Evolutionary conservation across 1,140 invertebrate species (phyloP), one percentile per base, ranked within the genome.

Genomic region (Aethina tumida): DNA sequence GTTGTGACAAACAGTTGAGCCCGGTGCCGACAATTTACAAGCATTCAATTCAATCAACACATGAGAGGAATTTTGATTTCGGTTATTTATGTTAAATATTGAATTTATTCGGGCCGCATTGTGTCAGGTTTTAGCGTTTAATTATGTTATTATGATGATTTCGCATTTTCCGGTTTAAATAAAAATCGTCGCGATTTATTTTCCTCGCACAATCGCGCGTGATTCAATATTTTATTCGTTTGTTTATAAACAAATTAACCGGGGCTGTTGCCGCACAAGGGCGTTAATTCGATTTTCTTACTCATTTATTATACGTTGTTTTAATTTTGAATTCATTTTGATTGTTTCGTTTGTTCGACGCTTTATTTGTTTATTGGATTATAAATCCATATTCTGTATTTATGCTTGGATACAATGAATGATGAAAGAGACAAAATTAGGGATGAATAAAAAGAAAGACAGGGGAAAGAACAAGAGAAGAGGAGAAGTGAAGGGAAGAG

Each of bases 21-120:
- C 35, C 34, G 19, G 34, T 36, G 47, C 34, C 44, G 45, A 42
- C 57, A 60, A 60, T 59, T 60, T 60, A 45, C 43, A 46, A 47
- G 55, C 34, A 47, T 47, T 43, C 45, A 48, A 54, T 55, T 56
- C 52, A 56, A 55, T 52, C 45, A 49, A 24, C 39, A 47, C 55
- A 47, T 43, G 52, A 45, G 37, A 39, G 41, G 58, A 60, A 60
- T 60, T 58, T 55, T 54, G 50, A 58, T 52, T 51, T 43, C 35
- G 35, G 50, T 52, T 55, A 52, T 55, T 52, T 55, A 55, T 55
- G 45, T 44, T 45, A 55, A 55, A 55, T 52, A 50, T 52, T 38
- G 41, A 42, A 42, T 52, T 52, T n/a, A n/a, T n/a, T n/a, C n/a
- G n/a, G n/a, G n/a, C n/a, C n/a, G n/a, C n/a, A n/a, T n/a, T n/a